Evolutionary conservation across 2,888 invertebrate genomes (phyloP), one percentile per base, ranked within the genome.

Genomic region (Nasonovia ribisnigri): DNA sequence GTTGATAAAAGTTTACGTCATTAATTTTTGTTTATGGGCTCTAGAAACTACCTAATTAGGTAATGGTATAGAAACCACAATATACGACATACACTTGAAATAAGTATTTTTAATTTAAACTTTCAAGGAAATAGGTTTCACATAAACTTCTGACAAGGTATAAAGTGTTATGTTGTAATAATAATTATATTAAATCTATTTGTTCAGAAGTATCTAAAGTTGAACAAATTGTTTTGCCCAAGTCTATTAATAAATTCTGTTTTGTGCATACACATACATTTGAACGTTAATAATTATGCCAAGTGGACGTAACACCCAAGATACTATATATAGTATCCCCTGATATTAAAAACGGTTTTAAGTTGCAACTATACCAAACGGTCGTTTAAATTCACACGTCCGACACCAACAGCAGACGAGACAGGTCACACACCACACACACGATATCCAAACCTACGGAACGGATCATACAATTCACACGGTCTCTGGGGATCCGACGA

Each of bases 391-490:
- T 36, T 20, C 77, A 77, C 36, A 77, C 20, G 20, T 77, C 8
- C 77, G 36, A 77, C 77, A 77, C 77, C 77, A 8, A 36, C 77
- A 36, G 36, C 77, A 77, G 77, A 16, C 6, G 77, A 77, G 36
- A 36, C 67, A 36, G 77, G 77, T 77, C 13, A n/a, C 77, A 36
- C 36, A 36, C 36, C 77, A 77, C 36, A 77, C 77, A 77, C 77
- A 36, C 77, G 77, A 77, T 20, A 77, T 77, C 77, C 77, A 77
- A 77, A 77, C 77, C 36, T 77, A 77, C 6, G 77, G 77, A 57
- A 77, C 77, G 77, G 77, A 77, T 77, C 77, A 77, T 36, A 77
- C 77, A 77, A 88, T 94, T 94, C 48, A 46, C 29, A 77, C 36
- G 77, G 77, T 36, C 77, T 77, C 77, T 36, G 60, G 60, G 29